phyloP scores from a whole-genome alignment of 1,140 invertebrate genomes.

The Zaprionus lachaisei region DNA sequence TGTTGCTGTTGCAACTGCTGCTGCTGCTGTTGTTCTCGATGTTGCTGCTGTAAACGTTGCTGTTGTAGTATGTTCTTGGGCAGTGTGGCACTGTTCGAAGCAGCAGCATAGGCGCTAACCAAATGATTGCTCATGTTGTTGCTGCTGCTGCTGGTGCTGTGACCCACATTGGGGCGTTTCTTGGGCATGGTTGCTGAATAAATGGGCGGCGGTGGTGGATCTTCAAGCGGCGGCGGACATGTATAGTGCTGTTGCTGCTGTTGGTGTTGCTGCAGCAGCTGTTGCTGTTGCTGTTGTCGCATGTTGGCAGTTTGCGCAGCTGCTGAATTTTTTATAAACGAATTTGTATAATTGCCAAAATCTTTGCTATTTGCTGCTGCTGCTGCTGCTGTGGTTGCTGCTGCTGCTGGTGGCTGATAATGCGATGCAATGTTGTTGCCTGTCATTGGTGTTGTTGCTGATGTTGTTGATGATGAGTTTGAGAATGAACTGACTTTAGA shows the following conservation, averaged over 20 bases:
- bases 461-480: conserved; percentile 61
- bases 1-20: conserved; percentile 71
- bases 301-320: conserved; percentile 68
- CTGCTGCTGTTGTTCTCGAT: conserved; percentile 51
- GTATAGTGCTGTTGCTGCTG: conserved; percentile 75
- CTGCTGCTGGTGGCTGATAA: conserved; percentile 73
- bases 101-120: conserved; percentile 64
- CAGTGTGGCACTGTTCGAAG: conserved; percentile 68
- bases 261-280: conserved; percentile 54
- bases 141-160: conserved; percentile 36
- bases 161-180: conserved; percentile 62
- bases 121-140: conserved; percentile 33
- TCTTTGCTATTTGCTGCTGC: conserved; percentile 57
- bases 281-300: conserved; percentile 56
- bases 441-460: conserved; percentile 47
- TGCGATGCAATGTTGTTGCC: conserved; percentile 61
- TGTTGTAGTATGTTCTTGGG: conserved; percentile 77
- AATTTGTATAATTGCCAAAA: conserved; percentile 73
- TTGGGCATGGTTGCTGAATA: conserved; percentile 80
- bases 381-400: conserved; percentile 20
- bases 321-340: conserved; percentile 76
- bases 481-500: conserved; percentile 82
- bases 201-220: conserved; percentile 81
- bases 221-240: conserved; percentile 78
- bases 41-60: conserved; percentile 63